Conservation (phyloP, 2,113 vertebrate genomes). For the Serinus canaria region DNA sequence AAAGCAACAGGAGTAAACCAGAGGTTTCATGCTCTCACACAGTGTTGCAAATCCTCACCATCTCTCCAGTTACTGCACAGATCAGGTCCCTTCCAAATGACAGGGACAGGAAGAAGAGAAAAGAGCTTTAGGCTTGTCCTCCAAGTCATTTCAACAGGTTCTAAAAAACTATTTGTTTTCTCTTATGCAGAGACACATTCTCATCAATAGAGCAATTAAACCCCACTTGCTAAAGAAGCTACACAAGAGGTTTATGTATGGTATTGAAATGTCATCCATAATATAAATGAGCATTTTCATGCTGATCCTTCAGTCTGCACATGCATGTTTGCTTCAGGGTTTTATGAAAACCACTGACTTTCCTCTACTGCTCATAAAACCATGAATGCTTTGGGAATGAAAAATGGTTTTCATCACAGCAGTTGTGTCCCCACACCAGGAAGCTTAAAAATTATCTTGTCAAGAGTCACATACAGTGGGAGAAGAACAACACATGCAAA, state of each 20-base stretch:
- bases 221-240: not conserved
- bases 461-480: accelerated
- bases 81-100: not conserved
- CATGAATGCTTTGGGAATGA: not conserved
- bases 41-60: not conserved
- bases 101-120: not conserved
- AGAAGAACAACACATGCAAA: not conserved
- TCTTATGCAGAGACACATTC: not conserved
- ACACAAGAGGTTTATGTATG: not conserved
- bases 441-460: not conserved
- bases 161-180: not conserved
- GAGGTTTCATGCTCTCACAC: not conserved
- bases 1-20: not conserved
- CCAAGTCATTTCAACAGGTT: not conserved
- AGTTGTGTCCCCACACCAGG: not conserved
- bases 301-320: not conserved
- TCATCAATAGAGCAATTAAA: not conserved
- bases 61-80: not conserved
- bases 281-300: not conserved
- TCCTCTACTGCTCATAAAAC: not conserved
- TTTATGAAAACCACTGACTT: not conserved
- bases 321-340: not conserved
- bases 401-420: not conserved
- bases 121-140: not conserved
- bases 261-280: not conserved